These are phyloP conservation scores for Plutella xylostella DNA, from an alignment of 2,888 invertebrate genomes.

Conservation along the genomic window DNA sequence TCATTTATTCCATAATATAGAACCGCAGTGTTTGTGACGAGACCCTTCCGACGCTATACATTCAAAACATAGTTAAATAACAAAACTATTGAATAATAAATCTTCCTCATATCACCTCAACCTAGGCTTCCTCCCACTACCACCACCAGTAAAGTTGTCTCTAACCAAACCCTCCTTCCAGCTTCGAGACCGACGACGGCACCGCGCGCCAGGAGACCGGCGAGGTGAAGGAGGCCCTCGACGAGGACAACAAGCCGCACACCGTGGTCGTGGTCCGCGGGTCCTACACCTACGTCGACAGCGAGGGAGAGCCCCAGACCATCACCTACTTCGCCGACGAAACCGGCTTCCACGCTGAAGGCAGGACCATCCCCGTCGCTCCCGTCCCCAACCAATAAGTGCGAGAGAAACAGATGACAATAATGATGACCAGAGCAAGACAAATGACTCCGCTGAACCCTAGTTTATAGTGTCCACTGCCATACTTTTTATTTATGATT, in stretches of 20 bases:
- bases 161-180: no score
- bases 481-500: conserved; percentile 46
- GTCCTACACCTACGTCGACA: conserved; percentile 64
- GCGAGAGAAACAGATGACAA: no score
- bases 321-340: conserved; percentile 72
- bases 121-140: no score
- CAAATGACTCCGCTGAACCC: conserved; percentile 22
- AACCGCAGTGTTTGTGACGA: no score
- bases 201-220: conserved; percentile 65
- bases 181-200: conserved; percentile 69
- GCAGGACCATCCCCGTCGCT: conserved; percentile 70
- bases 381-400: conserved; percentile 21
- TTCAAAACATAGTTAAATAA: no score
- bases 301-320: conserved; percentile 62
- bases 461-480: conserved; percentile 38
- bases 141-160: no score
- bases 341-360: conserved; percentile 72
- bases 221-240: conserved; percentile 38
- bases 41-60: no score
- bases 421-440: no score
- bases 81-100: no score
- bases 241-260: conserved; percentile 69
- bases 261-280: conserved; percentile 70
- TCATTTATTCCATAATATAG: no score
- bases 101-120: no score